Evolutionary conservation across 2,797 vertebrate species (phyloP).

Genomic region (Anomalospiza imberbis): DNA sequence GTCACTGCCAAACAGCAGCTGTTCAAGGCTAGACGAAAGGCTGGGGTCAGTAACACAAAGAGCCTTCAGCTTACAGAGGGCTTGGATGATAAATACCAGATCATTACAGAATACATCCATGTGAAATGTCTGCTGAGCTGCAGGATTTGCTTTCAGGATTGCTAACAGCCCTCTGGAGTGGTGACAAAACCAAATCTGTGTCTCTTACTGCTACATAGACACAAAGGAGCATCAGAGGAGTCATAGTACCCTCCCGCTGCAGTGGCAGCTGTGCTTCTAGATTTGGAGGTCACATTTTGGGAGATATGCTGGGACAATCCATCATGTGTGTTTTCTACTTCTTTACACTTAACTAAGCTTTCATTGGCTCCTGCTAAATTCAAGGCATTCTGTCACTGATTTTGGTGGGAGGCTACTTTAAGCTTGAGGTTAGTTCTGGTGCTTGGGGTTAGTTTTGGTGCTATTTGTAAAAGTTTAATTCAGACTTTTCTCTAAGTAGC

Average conservation of each 20-base stretch:
- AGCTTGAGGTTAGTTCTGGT: constrained; percentile 49
- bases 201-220: neutral
- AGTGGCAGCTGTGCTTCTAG: neutral
- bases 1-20: constrained; percentile 33
- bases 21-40: neutral
- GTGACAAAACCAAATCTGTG: constrained; percentile 33
- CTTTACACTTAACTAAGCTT: constrained; percentile 32
- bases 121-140: constrained; percentile 31
- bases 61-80: neutral
- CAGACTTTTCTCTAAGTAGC: neutral
- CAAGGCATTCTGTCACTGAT: neutral
- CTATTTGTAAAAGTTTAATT: constrained; percentile 50
- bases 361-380: neutral
- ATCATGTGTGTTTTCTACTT: neutral
- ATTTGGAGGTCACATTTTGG: neutral
- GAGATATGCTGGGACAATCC: neutral
- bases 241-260: neutral
- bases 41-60: constrained; percentile 49
- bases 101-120: constrained; percentile 11
- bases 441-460: constrained; percentile 62
- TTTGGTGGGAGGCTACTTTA: neutral
- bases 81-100: constrained; percentile 18
- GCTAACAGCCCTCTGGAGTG: neutral
- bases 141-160: constrained; percentile 7
- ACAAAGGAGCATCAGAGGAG: neutral